Base-by-base conservation (phyloP, 2,113 vertebrate genomes). In the Cryptotis parvus region DNA sequence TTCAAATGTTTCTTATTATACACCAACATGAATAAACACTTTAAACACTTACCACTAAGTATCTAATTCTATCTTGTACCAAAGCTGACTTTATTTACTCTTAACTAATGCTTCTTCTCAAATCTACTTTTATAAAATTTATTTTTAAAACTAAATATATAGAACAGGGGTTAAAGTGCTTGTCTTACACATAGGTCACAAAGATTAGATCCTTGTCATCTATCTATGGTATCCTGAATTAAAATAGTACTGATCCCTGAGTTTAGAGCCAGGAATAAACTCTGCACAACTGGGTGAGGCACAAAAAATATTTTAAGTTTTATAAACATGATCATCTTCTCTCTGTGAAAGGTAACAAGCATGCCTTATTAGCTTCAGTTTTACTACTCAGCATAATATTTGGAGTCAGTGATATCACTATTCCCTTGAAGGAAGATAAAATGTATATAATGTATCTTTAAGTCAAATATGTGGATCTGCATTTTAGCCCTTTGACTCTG, bases 81-180 rank as follows among this genome's bases (percentile, higher is more conserved):
- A 16, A 33, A 24, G 1, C 33, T 70, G 33, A 24, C 24, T 69
- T 61, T 35, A 35, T 7, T 58, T 61, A 45, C 33, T 24, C 1
- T 29, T 70, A 27, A 35, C 9, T 66, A 29, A 37, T 49, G 24
- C 18, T 65, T 49, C 24, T 33, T 8, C 87, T 65, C 43, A 91
- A 82, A 92, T 73, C 33, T 80, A 79, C 22, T 68, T 90, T 37
- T 72, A n/a, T 24, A 49, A 83, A 43, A 74, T 55, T 2, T 61
- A 33, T 26, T 79, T 49, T 52, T 65, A 11, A 84, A 26, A 8
- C 6, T 75, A 49, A 18, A 55, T 15, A 22, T 15, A 49, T 2
- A 49, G 9, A 49, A 49, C 10, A 49, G 45, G 20, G 2, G 15
- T 18, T 58, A 58, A 58, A 20, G 22, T 58, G 22, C 24, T 58